Base-by-base conservation (phyloP, 1,140 invertebrate genomes). In the Ditylenchus dipsaci region DNA sequence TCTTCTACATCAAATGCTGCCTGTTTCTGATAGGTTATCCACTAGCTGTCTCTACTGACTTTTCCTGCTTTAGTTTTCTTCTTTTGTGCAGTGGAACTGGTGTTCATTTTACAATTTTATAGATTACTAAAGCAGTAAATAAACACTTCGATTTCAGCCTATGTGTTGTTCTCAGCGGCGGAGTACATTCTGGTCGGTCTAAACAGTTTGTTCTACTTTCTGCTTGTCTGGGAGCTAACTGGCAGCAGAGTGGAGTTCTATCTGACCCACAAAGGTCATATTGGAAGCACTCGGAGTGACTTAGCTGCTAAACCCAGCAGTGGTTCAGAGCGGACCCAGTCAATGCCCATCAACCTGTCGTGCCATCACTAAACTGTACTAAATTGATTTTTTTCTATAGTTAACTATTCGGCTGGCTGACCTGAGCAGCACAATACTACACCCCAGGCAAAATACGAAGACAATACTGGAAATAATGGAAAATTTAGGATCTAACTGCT, bases 291-390 rank as follows among this genome's bases (percentile, higher is more conserved):
- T 21, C 3, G 49, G 23, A 53, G 3, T 7, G 49, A 53, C 15
- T 3, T 53, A 38, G 33, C 33, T 11, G 11, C 11, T 11, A 5
- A 38, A 11, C 33, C 93, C 1, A 96, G 84, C 87, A 90, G 90
- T 0, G 92, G 91, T 83, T 95, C 95, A 33, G 90, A 91, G 43
- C 91, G 87, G 26, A 91, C 90, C 87, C 90, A 90, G 81, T 93
- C 91, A 9, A 83, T 75, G 26, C 73, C 76, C 33, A 84, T 79
- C 75, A 45, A 78, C 29, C 13, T 19, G 17, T 30, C n/a, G 3
- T 30, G 3, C 13, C 59, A n/a, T 61, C 59, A 30, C 59, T 61
- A 43, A 61, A 61, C 49, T 11, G 33, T 53, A 53, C 8, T 3
- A 5, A 3, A 53, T 17, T 19, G 23, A 3, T 21, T 53, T 8